Conservation (phyloP, 53 echinoderm and acorn worm species). For the Henricia sp. region DNA sequence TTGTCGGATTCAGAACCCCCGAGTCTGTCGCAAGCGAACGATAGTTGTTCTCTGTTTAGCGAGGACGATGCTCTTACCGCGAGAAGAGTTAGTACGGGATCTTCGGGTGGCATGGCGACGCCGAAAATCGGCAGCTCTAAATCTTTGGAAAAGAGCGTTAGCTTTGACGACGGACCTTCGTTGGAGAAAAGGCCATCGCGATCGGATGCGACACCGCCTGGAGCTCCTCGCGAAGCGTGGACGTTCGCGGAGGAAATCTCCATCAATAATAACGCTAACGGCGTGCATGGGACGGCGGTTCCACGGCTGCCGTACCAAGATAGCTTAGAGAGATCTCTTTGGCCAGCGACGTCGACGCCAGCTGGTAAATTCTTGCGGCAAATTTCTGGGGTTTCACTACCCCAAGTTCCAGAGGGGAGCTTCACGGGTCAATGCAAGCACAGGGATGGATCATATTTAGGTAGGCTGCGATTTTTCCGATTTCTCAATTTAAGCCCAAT, state of each 20-base stretch:
- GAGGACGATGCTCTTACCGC: conserved; percentile 50
- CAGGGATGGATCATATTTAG: conserved; percentile 86
- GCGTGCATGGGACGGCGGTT: conserved; percentile 35
- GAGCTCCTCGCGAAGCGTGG: conserved; percentile 16
- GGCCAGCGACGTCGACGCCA: conserved; percentile 83
- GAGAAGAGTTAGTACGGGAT: conserved; percentile 4
- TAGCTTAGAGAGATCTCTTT: conserved; percentile 7
- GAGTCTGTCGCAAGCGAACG: conserved; percentile 28
- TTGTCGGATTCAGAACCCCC: conserved; percentile 28
- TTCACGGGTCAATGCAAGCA: conserved; percentile 88
- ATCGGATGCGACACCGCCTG: background rate
- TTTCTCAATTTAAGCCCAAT: no score
- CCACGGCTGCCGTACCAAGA: background rate
- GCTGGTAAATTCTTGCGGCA: conserved; percentile 77
- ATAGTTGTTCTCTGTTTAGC: conserved; percentile 30
- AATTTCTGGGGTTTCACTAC: conserved; percentile 66
- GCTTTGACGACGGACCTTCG: conserved; percentile 32
- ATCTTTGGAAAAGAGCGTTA: conserved; percentile 53
- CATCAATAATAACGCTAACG: conserved; percentile 50
- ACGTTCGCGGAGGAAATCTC: conserved; percentile 18
- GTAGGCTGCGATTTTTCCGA: conserved; percentile 77
- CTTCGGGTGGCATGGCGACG: background rate
- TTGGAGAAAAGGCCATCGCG: conserved; percentile 14
- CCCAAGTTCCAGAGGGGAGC: conserved; percentile 82
- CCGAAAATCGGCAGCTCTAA: conserved; percentile 47